A percentile compares a stretch with the other conserved stretches of the same genome.
Evolutionary conservation across 2,888 invertebrate genomes (phyloP).

Genomic region (Germaria angustata): DNA sequence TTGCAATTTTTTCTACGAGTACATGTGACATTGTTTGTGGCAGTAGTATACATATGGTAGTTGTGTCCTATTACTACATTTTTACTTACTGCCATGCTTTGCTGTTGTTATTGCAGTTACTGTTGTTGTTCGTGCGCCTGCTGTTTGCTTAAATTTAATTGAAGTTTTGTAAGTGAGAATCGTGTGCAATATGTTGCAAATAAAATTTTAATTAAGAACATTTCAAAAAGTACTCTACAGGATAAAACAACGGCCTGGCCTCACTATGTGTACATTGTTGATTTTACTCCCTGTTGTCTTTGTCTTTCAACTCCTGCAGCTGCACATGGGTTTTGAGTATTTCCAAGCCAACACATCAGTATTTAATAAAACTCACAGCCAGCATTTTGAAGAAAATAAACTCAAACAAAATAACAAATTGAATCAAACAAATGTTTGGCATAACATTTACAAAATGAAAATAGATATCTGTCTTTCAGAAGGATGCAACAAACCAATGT

Average conservation of each 20-base stretch:
- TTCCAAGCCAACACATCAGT: slow-evolving; percentile 11
- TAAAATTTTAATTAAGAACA: slow-evolving; percentile 66
- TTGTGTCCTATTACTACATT: neutral
- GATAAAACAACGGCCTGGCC: too few species aligned
- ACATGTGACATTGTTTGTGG: too few species aligned
- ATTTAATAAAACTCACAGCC: slow-evolving; percentile 19
- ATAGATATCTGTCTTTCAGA: slow-evolving; percentile 3
- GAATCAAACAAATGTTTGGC: slow-evolving; percentile 48
- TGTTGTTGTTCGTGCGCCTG: slow-evolving; percentile 5
- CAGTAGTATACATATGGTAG: neutral
- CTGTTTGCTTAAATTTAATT: slow-evolving; percentile 59
- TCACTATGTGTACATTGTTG: too few species aligned
- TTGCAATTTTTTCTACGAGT: too few species aligned
- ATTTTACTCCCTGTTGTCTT: too few species aligned
- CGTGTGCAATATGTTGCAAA: slow-evolving; percentile 61
- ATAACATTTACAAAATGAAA: slow-evolving; percentile 46
- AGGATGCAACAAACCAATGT: neutral
- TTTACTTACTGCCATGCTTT: too few species aligned
- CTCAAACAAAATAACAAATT: slow-evolving; percentile 33
- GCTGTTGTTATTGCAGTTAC: too few species aligned
- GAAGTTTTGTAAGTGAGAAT: slow-evolving; percentile 57
- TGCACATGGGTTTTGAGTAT: neutral
- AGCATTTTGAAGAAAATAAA: slow-evolving; percentile 15
- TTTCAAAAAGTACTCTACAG: too few species aligned
- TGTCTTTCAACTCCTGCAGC: too few species aligned